Conservation (phyloP, 2,113 vertebrate species). For the Peromyscus leucopus region DNA sequence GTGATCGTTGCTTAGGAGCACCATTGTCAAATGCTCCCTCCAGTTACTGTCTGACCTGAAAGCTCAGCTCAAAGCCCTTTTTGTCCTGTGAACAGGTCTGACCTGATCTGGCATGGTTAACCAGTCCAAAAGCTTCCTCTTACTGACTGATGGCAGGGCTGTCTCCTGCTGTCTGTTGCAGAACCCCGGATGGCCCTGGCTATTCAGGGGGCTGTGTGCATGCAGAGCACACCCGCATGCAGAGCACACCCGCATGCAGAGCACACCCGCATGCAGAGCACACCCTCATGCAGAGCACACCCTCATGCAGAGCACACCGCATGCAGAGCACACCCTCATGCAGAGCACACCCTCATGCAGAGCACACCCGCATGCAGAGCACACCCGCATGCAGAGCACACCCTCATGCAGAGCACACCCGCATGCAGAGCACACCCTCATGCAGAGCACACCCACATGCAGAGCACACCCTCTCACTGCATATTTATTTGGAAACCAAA, state of each 20-base stretch:
- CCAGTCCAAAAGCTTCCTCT: background rate
- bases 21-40: background rate
- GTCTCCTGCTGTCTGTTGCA: background rate
- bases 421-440: background rate
- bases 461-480: background rate
- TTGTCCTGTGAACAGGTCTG: slow-evolving; percentile 39
- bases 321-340: background rate
- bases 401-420: too few relatives aligned
- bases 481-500: slow-evolving; percentile 76
- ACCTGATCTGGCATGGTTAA: background rate
- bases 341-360: too few relatives aligned
- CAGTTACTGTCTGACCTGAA: background rate
- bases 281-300: background rate
- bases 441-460: too few relatives aligned
- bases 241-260: too few relatives aligned
- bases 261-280: background rate
- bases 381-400: too few relatives aligned
- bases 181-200: background rate
- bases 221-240: too few relatives aligned
- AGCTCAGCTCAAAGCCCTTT: slow-evolving; percentile 38
- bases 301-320: background rate
- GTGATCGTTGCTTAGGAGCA: background rate
- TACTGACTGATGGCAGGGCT: background rate
- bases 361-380: background rate
- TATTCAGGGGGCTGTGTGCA: slow-evolving; percentile 2